Evolutionary conservation across 2,888 invertebrate species (phyloP), one percentile per base, ranked within the genome.

Genomic region (Athalia cordata): DNA sequence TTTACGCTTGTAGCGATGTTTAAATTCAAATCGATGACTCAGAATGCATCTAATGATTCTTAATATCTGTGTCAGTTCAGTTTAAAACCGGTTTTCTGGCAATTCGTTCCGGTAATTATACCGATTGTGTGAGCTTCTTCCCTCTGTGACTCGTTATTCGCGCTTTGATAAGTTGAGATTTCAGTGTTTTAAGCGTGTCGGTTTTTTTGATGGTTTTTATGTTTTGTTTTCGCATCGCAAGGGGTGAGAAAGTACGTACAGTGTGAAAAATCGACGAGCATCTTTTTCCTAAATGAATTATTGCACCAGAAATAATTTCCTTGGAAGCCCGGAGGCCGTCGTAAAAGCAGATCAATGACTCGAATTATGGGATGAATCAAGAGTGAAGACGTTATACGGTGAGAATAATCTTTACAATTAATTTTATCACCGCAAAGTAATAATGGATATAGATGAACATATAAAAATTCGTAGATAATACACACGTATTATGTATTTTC

Each of bases 271-370:
- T 6, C 11, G n/a, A 68, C 13, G 43, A 52, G 7, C 52, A 9
- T 52, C n/a, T 68, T 11, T 52, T 43, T 7, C 11, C 8, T 68
- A 68, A 50, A 43, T 50, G 15, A 29, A 13, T 55, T 43, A 11
- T 11, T 29, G n/a, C 43, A 52, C 29, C 15, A 43, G 29, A 55
- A 68, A 68, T 68, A 52, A 68, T 68, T 15, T 29, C 29, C 29
- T 5, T 55, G 5, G 55, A 52, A 43, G 55, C 68, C 67, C 11
- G 43, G 55, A 15, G 29, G 43, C 50, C 49, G 68, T 68, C 43
- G 11, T 68, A 68, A 68, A 68, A 29, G 55, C 55, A 68, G 15
- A 68, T 68, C 52, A 52, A 68, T 52, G 29, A 43, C 68, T 11
- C 29, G 29, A 29, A 29, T 29, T 29, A 29, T 55, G 47, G 29